Evolutionary conservation across 2,797 vertebrate species (phyloP).

Genomic region (Rhyacichthys aspro): DNA sequence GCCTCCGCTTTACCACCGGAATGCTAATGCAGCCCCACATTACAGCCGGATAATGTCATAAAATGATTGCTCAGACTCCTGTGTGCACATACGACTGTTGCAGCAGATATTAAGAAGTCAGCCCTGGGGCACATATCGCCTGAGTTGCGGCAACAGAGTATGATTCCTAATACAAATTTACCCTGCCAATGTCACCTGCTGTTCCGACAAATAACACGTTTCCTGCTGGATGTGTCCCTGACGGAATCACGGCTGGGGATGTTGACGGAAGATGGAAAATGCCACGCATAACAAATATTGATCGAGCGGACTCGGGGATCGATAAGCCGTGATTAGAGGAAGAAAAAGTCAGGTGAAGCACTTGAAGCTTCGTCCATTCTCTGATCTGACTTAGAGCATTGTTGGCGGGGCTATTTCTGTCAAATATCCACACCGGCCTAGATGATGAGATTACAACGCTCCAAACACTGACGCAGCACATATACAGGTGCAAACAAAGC

Average conservation of each 20-base stretch:
- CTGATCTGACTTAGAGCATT: slow-evolving; percentile 12
- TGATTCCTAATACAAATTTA: slow-evolving; percentile 12
- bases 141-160: neutral
- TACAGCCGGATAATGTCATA: slow-evolving; percentile 7
- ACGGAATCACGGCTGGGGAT: neutral
- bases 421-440: slow-evolving; percentile 7
- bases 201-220: neutral
- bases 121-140: neutral
- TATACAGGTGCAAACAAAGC: slow-evolving; percentile 50
- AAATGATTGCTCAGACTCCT: slow-evolving; percentile 2
- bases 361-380: slow-evolving; percentile 21
- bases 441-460: slow-evolving; percentile 30
- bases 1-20: neutral
- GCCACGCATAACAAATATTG: slow-evolving; percentile 65
- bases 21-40: slow-evolving; percentile 8
- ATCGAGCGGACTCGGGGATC: slow-evolving; percentile 51
- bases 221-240: slow-evolving; percentile 7
- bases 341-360: slow-evolving; percentile 54
- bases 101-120: slow-evolving; percentile 3
- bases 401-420: slow-evolving; percentile 30
- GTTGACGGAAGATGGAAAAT: slow-evolving; percentile 55
- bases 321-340: slow-evolving; percentile 58
- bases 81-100: neutral
- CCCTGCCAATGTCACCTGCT: slow-evolving; percentile 6
- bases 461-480: slow-evolving; percentile 41